phyloP scores from a whole-genome alignment of 1,140 invertebrate species.

The Dreissena polymorpha region DNA sequence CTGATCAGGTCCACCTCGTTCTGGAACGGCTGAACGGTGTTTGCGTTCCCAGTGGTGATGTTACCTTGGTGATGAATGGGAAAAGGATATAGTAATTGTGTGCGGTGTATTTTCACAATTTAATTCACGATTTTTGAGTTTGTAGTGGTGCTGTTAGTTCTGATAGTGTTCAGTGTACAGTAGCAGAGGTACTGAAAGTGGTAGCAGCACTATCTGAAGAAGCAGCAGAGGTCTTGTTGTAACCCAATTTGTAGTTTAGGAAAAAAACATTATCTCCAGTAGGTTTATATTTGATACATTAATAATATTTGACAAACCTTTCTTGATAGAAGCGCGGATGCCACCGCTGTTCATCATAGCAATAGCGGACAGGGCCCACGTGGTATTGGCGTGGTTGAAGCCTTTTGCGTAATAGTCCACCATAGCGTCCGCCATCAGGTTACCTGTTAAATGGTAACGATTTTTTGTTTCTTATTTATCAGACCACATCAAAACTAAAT shows the following conservation, averaged over 20 bases:
- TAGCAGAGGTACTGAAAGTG: too few relatives aligned
- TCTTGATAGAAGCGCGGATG: conserved; percentile 84
- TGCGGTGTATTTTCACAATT: neutral
- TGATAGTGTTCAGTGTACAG: neutral
- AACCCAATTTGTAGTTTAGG: too few relatives aligned
- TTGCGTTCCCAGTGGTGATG: neutral
- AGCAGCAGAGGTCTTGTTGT: too few relatives aligned
- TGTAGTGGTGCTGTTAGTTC: neutral
- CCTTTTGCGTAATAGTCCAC: conserved; percentile 77
- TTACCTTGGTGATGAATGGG: neutral
- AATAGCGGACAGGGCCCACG: conserved; percentile 89
- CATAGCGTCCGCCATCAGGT: conserved; percentile 89
- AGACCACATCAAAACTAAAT: too few relatives aligned
- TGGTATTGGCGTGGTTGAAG: conserved; percentile 56
- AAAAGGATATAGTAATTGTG: neutral
- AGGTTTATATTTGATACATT: too few relatives aligned
- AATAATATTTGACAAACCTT: conserved; percentile 5
- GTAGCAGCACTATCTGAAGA: too few relatives aligned
- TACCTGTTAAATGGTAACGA: conserved; percentile 80
- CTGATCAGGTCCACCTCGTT: conserved; percentile 17
- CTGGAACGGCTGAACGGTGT: conserved; percentile 6
- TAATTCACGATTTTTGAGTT: neutral
- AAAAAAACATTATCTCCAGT: too few relatives aligned
- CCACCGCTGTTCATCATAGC: conserved; percentile 87
- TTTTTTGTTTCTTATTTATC: too few relatives aligned